A percentile compares a stretch with the other conserved stretches of the same genome.
phyloP scores from a whole-genome alignment of 1,140 invertebrate genomes.

The Gonatopus flavifemur region DNA sequence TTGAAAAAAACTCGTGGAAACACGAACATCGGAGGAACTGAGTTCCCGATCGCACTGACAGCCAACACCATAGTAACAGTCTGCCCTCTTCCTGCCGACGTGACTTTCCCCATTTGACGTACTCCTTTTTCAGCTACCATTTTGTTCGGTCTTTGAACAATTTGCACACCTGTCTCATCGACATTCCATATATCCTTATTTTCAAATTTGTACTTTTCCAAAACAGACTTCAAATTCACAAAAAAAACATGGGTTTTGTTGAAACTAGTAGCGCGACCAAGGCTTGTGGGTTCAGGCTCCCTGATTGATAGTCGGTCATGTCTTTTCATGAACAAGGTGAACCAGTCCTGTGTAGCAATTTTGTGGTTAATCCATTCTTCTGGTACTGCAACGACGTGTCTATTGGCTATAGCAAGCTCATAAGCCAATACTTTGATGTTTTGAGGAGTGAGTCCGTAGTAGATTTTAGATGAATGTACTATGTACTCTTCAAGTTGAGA shows the following conservation, averaged over 20 bases:
- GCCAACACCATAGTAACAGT: slow-evolving; percentile 47
- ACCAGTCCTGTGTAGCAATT: too few relatives aligned
- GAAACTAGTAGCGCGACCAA: slow-evolving; percentile 55
- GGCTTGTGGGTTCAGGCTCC: slow-evolving; percentile 49
- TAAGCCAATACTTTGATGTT: too few relatives aligned
- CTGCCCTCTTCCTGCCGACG: slow-evolving; percentile 49
- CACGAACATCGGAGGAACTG: slow-evolving; percentile 47
- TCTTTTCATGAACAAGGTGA: too few relatives aligned
- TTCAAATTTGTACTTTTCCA: slow-evolving; percentile 35
- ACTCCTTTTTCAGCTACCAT: slow-evolving; percentile 44
- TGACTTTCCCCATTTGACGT: slow-evolving; percentile 51
- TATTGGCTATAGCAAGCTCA: too few relatives aligned
- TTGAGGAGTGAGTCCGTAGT: too few relatives aligned
- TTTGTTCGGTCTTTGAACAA: slow-evolving; percentile 41
- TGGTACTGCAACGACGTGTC: too few relatives aligned
- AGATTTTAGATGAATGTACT: too few relatives aligned
- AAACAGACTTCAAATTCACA: slow-evolving; percentile 38
- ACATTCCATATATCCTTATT: slow-evolving; percentile 51
- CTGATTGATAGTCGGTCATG: slow-evolving; percentile 53
- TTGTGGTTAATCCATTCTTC: too few relatives aligned
- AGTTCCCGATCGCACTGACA: slow-evolving; percentile 48
- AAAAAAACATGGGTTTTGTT: slow-evolving; percentile 54
- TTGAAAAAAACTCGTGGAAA: slow-evolving; percentile 48
- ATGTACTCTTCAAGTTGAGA: slow-evolving; percentile 19
- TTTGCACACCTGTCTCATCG: slow-evolving; percentile 52